These are phyloP conservation scores for Hippopotamyrus pictus DNA, from an alignment of 2,797 vertebrate species.

Conservation along the genomic window DNA sequence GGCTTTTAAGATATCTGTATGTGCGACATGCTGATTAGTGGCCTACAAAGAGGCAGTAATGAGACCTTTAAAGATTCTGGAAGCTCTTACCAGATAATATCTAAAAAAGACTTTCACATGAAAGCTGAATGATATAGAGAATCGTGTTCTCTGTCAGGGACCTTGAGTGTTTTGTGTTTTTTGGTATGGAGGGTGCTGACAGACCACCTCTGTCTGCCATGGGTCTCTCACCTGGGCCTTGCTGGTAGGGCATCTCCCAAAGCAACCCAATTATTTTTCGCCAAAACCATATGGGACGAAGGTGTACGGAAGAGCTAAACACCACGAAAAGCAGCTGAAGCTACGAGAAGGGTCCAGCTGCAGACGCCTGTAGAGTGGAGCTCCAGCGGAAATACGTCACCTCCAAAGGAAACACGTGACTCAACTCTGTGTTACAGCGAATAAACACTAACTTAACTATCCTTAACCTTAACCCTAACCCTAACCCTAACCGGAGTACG, in stretches of 20 bases:
- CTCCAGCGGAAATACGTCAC: too few species aligned
- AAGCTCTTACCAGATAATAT: neutral
- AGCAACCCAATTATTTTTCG: neutral
- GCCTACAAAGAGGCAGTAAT: neutral
- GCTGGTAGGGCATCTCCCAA: neutral
- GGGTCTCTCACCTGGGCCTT: neutral
- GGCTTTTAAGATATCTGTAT: neutral
- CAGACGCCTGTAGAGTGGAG: too few species aligned
- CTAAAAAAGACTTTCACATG: neutral
- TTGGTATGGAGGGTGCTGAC: neutral
- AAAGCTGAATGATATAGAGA: neutral
- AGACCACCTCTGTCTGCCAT: neutral
- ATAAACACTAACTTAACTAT: too few species aligned
- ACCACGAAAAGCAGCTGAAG: neutral
- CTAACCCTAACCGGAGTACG: too few species aligned
- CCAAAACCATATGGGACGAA: neutral
- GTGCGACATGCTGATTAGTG: slow-evolving; percentile 9
- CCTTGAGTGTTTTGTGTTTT: neutral
- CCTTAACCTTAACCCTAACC: too few species aligned
- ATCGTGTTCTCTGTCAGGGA: neutral
- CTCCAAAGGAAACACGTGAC: too few species aligned
- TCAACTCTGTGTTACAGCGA: too few species aligned
- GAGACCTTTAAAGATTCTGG: neutral
- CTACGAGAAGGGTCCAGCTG: too few species aligned
- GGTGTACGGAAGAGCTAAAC: neutral